Base-by-base conservation (phyloP, 2,113 vertebrate species). In the Abramis brama region DNA sequence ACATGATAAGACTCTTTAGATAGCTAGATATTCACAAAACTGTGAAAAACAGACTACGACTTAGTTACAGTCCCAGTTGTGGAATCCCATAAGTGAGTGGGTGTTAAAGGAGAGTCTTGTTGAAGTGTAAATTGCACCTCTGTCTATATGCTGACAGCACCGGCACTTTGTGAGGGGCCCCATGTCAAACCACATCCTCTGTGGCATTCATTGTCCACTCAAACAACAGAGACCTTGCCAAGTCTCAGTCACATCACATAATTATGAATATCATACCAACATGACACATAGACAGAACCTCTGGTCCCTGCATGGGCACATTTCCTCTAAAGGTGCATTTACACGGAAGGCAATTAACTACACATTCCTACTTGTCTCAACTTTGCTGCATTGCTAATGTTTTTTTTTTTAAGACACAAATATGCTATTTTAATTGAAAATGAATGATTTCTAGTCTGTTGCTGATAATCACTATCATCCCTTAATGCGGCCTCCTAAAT, bases 121-220 rank as follows among this genome's bases (percentile, higher is more conserved):
- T 47, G 36, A 66, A 43, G 86, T 81, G 86, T 84, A 87, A 86
- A 87, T 52, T 84, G 70, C 64, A 78, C 78, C 30, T 33, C 39
- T 21, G 45, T 27, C 79, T 25, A 17, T 75, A 23, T 87, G 84
- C 84, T 87, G 88, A 86, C 88, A 86, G 77, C 47, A 70, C 39
- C 19, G 43, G 23, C 77, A 81, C 86, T 84, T 80, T 86, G 76
- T 85, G 57, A 71, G 71, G 47, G 86, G 70, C 66, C 86, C 76
- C 77, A 45, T 27, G 52, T 76, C 60, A 52, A 52, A 89, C 86
- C 84, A 87, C 84, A 87, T 89, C 77, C 82, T 89, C 76, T 71
- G 62, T 12, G 23, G 33, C 23, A 23, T 73, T 77, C 50, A 36
- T 81, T 89, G 81, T 86, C 88, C 86, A 73, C 82, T 86, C 71